phyloP scores from a whole-genome alignment of 2,113 vertebrate genomes.

The Ancistrus triradiatus region DNA sequence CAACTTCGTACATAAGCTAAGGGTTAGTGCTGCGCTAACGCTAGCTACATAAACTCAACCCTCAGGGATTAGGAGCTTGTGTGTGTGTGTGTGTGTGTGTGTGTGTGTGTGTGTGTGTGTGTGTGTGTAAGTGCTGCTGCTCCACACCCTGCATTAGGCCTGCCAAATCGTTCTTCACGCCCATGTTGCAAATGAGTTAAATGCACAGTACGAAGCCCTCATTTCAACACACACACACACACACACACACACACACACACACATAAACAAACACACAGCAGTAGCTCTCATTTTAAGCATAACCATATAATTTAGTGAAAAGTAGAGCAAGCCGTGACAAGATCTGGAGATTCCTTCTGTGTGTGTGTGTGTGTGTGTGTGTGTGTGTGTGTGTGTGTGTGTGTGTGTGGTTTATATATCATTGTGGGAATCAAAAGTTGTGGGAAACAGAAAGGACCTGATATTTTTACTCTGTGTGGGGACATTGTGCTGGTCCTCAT shows the following conservation, averaged over 20 bases:
- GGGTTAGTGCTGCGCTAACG: no score
- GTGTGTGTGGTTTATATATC: no score
- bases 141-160: slow-evolving; percentile 3
- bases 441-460: no score
- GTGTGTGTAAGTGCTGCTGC: neutral
- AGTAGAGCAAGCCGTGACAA: slow-evolving; percentile 17
- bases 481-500: no score
- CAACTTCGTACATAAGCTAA: no score
- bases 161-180: slow-evolving; percentile 20
- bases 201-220: neutral
- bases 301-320: slow-evolving; percentile 5
- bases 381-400: no score
- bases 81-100: neutral
- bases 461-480: no score
- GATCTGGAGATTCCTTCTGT: slow-evolving; percentile 9
- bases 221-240: neutral
- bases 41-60: neutral
- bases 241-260: slow-evolving; percentile 16
- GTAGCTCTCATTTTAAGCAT: slow-evolving; percentile 9
- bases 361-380: neutral
- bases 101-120: neutral
- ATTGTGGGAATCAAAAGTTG: no score
- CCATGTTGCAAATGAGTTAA: slow-evolving; percentile 25
- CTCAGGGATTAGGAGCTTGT: neutral
- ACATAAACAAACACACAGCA: slow-evolving; percentile 10